phyloP scores from a whole-genome alignment of 2,888 invertebrate species.

The Dasypogon diadema region DNA sequence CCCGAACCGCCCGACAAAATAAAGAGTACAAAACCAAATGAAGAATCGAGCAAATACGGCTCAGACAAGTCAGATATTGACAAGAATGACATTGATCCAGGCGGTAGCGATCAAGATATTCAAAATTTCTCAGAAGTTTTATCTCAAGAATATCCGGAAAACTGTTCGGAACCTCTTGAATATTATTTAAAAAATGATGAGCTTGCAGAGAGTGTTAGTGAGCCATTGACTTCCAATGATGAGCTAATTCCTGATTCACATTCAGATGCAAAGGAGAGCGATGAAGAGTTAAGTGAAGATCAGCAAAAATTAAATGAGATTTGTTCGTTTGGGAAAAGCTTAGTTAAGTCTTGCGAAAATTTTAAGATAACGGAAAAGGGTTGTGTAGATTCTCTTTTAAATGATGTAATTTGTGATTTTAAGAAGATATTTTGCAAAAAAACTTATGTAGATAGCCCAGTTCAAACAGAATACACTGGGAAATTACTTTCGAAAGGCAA shows the following conservation, averaged over 20 bases:
- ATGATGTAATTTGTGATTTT: constrained; percentile 6
- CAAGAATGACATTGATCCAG: background rate
- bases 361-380: background rate
- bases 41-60: background rate
- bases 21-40: background rate
- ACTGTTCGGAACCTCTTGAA: constrained; percentile 30
- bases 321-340: background rate
- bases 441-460: background rate
- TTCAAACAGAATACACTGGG: constrained; percentile 15
- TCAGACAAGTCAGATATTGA: background rate
- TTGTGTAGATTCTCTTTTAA: background rate
- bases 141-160: constrained; percentile 9
- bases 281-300: background rate
- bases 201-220: background rate
- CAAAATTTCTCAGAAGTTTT: no score
- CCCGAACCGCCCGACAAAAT: no score
- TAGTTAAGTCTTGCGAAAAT: constrained; percentile 12
- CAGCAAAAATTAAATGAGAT: constrained; percentile 14
- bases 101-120: background rate
- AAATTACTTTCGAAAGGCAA: constrained; percentile 5
- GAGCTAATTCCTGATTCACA: background rate
- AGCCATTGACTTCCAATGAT: background rate
- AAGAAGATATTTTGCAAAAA: background rate
- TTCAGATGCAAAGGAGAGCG: background rate
- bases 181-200: background rate